Percentiles rank a stretch among this genome's conserved stretches.
These are phyloP conservation scores for Momotus momota DNA, from an alignment of 2,797 vertebrate genomes.

Conservation along the genomic window DNA sequence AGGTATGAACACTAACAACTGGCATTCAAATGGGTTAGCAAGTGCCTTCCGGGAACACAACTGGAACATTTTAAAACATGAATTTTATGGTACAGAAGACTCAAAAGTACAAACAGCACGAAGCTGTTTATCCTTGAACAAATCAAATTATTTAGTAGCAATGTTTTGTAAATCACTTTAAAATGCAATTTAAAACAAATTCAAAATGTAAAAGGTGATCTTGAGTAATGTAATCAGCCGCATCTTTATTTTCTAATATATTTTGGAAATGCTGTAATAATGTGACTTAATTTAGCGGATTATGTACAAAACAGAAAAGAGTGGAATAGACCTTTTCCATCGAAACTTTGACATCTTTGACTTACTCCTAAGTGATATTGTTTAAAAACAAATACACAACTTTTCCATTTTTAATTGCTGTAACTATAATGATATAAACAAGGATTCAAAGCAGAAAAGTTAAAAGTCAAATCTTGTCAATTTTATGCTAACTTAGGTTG, in stretches of 20 bases:
- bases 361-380: neutral
- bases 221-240: neutral
- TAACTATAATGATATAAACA: neutral
- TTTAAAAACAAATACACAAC: neutral
- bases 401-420: neutral
- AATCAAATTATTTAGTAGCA: neutral
- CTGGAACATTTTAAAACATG: conserved; percentile 3
- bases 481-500: neutral
- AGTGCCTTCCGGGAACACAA: conserved; percentile 43
- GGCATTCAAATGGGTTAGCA: conserved; percentile 46
- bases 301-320: neutral
- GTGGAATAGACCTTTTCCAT: neutral
- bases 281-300: neutral
- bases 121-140: neutral
- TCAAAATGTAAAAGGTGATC: neutral
- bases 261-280: neutral
- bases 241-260: neutral
- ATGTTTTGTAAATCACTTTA: neutral
- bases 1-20: conserved; percentile 32
- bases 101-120: neutral
- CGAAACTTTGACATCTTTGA: neutral
- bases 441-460: neutral
- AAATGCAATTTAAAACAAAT: neutral
- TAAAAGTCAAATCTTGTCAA: neutral
- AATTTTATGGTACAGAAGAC: neutral